Evolutionary conservation across 2,113 vertebrate genomes (phyloP).

Genomic region (Sialia sialis): DNA sequence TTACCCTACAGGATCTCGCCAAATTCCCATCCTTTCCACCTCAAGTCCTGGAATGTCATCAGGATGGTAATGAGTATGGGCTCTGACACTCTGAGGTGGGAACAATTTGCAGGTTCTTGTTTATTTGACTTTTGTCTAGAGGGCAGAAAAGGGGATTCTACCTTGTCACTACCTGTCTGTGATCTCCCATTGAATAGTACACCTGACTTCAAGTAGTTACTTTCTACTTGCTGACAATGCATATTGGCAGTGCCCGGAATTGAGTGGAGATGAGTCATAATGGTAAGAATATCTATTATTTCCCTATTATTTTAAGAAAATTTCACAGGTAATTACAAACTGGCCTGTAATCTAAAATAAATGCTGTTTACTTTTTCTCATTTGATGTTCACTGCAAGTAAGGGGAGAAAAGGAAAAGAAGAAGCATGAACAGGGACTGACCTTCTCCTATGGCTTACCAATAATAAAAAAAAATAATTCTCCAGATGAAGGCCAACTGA

Average conservation of each 20-base stretch:
- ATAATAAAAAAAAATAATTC: not conserved
- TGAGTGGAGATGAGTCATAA: not conserved
- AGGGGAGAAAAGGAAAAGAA: not conserved
- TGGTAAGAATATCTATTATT: not conserved
- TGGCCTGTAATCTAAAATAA: not conserved
- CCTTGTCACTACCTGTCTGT: not conserved
- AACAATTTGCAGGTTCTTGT: not conserved
- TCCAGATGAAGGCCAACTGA: not conserved
- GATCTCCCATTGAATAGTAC: fast-evolving
- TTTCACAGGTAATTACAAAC: not conserved
- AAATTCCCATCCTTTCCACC: not conserved
- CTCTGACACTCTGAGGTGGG: not conserved
- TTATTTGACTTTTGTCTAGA: not conserved
- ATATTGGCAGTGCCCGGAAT: not conserved
- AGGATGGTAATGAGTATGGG: not conserved
- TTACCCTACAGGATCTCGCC: not conserved
- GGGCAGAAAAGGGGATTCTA: not conserved
- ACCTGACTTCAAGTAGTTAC: not conserved
- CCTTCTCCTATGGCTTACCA: not conserved
- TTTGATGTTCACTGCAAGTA: not conserved
- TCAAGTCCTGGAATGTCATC: not conserved
- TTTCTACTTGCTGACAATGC: not conserved
- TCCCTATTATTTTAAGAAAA: not conserved
- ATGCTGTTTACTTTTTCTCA: not conserved
- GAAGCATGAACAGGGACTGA: not conserved